Percentiles rank a stretch among this genome's conserved stretches.
Conservation (phyloP, 2,888 invertebrate species). For the Metalampra italica region DNA sequence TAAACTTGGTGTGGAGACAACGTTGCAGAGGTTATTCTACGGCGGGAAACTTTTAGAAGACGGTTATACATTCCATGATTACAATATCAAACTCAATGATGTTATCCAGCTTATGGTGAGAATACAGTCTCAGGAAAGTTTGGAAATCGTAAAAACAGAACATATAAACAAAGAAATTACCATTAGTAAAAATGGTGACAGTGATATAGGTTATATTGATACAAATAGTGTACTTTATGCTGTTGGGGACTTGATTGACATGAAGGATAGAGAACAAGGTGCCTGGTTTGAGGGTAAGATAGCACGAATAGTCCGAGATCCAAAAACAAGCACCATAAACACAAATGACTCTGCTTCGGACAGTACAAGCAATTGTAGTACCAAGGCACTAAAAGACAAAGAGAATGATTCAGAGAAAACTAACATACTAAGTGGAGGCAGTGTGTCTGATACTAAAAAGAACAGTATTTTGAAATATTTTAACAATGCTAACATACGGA, state of each 20-base stretch:
- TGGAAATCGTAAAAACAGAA: conserved; percentile 13
- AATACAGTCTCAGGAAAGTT: conserved; percentile 26
- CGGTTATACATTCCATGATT: conserved; percentile 86
- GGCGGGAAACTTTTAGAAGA: conserved; percentile 85
- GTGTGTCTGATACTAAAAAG: conserved; percentile 20
- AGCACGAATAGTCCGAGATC: conserved; percentile 68
- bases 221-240: conserved; percentile 70
- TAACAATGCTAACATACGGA: conserved; percentile 30
- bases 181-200: too few species aligned
- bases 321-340: conserved; percentile 15
- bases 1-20: conserved; percentile 74
- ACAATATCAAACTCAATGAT: conserved; percentile 86
- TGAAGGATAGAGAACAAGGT: conserved; percentile 78
- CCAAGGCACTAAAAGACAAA: conserved; percentile 12
- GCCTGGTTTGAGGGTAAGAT: conserved; percentile 87
- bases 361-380: neutral
- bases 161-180: too few species aligned
- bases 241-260: conserved; percentile 83
- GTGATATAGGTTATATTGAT: conserved; percentile 29
- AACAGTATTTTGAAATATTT: conserved; percentile 50
- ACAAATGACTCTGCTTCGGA: neutral
- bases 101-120: conserved; percentile 83
- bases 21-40: conserved; percentile 81
- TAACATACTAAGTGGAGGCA: conserved; percentile 20
- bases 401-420: conserved; percentile 44